These are phyloP conservation scores for Dendroctonus ponderosae DNA, from an alignment of 1,140 invertebrate species.

Conservation along the genomic window DNA sequence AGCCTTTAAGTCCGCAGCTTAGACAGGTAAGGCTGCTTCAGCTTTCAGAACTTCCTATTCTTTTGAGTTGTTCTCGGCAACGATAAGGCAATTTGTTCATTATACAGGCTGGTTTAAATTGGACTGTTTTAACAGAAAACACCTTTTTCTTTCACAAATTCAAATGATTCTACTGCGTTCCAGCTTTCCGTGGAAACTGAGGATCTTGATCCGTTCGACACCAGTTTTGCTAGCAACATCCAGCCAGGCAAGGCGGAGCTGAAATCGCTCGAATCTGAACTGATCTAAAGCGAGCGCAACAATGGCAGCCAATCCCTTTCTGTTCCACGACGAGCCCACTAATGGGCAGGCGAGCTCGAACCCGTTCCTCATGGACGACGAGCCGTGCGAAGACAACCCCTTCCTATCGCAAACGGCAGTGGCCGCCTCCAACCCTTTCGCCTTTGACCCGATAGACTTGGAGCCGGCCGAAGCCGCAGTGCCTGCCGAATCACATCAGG, in stretches of 20 bases:
- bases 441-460: constrained; percentile 58
- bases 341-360: constrained; percentile 56
- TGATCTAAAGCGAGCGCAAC: constrained; percentile 51
- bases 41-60: no score
- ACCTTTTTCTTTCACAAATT: no score
- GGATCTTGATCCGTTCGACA: constrained; percentile 66
- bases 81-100: no score
- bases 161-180: no score
- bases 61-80: no score
- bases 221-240: constrained; percentile 59
- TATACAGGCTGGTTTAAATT: no score
- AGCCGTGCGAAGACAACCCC: constrained; percentile 60
- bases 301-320: constrained; percentile 73
- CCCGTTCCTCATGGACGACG: constrained; percentile 69
- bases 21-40: no score
- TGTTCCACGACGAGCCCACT: constrained; percentile 61
- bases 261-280: constrained; percentile 61
- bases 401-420: constrained; percentile 49
- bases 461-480: constrained; percentile 53
- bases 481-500: constrained; percentile 25
- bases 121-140: no score
- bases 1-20: constrained; percentile 51
- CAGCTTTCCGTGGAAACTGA: constrained; percentile 33
- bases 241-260: constrained; percentile 61
- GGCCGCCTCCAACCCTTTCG: constrained; percentile 60